Evolutionary conservation across 2,113 vertebrate genomes (phyloP), one percentile per base, ranked within the genome.

Genomic region (Charina bottae): DNA sequence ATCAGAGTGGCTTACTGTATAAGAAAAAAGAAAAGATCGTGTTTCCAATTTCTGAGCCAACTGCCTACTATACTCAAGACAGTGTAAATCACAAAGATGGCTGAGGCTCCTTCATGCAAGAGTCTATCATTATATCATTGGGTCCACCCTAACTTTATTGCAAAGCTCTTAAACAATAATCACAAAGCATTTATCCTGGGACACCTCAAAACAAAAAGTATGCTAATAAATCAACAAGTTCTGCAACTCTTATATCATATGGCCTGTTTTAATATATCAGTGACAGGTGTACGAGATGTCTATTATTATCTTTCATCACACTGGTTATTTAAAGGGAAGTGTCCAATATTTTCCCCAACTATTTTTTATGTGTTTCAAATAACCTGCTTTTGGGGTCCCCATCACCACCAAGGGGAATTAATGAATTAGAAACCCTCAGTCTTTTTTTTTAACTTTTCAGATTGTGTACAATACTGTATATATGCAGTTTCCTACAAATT

Each of bases 1-100:
- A 88, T 99, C 98, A 21, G 98, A 97, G 86, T 97, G 95, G 87
- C 96, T 98, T 53, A 98, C 98, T 98, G 95, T 59, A 37, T 42
- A 33, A 87, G 37, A 84, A 87, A 68, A 56, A 17, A 59, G 58
- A 89, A 60, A 93, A 49, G 42, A 6, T 49, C 49, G 33, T 53
- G 23, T 42, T 42, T 53, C 87, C 13, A 58, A 26, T 42, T 62
- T 78, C 62, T 13, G 49, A 17, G 62, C 7, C 12, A 26, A 6
- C 17, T 87, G 17, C 17, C 72, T 54, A 78, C 24, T 9, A 42
- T 58, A 58, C 26, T 72, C 17, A 88, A 88, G 24, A 23, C n/a
- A 59, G 28, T 59, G 56, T 84, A 83, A 89, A 92, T 78, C 17
- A 42, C 17, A 78, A 42, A 78, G 21, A 85, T 84, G 46, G 2